Evolutionary conservation across 1,140 invertebrate genomes (phyloP).

Genomic region (Helicoverpa armigera): DNA sequence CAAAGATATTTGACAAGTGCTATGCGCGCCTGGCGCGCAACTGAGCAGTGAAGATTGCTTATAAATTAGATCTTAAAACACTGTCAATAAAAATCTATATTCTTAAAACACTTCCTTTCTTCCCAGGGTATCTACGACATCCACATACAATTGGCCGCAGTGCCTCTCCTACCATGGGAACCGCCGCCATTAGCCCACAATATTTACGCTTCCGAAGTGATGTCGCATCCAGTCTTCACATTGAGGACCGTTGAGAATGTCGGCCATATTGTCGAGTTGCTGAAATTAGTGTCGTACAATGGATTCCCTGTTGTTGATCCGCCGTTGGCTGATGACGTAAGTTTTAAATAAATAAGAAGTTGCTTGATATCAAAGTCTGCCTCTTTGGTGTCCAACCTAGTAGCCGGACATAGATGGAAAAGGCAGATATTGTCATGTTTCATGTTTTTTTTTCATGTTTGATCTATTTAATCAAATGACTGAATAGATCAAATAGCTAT

Average conservation of each 20-base stretch:
- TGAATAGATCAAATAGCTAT: too few relatives aligned
- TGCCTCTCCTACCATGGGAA: constrained; percentile 97
- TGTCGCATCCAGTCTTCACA: constrained; percentile 95
- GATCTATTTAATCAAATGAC: too few relatives aligned
- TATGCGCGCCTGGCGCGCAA: too few relatives aligned
- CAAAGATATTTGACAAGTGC: too few relatives aligned
- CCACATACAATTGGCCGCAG: constrained; percentile 95
- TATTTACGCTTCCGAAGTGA: constrained; percentile 94
- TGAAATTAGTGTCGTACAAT: constrained; percentile 94
- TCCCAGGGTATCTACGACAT: constrained; percentile 97
- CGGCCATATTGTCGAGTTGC: constrained; percentile 93
- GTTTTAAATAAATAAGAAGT: constrained; percentile 46
- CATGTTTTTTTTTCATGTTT: too few relatives aligned
- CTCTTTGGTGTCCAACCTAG: too few relatives aligned
- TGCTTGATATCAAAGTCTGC: neutral
- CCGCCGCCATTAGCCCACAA: constrained; percentile 95
- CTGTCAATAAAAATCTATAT: too few relatives aligned
- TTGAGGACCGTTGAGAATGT: constrained; percentile 94
- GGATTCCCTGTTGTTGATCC: constrained; percentile 98
- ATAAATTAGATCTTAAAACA: too few relatives aligned
- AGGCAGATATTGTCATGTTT: too few relatives aligned
- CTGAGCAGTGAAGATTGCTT: too few relatives aligned
- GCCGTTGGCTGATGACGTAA: constrained; percentile 88
- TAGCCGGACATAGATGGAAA: too few relatives aligned
- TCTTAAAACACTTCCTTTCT: neutral